Conservation (phyloP, 2,797 vertebrate genomes). For the Falco columbarius region DNA sequence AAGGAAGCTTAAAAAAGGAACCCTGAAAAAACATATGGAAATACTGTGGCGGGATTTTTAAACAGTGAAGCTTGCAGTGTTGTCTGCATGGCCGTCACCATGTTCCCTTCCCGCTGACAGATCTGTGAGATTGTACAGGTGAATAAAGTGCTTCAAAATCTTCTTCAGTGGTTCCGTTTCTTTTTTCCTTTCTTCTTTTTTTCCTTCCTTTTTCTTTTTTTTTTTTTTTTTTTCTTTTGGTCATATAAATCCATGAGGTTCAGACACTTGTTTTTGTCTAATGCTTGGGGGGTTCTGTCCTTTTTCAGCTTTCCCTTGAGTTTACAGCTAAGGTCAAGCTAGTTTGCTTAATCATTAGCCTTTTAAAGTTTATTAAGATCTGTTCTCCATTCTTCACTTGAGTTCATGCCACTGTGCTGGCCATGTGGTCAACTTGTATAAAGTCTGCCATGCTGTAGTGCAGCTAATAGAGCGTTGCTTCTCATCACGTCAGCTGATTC, state of each 20-base stretch:
- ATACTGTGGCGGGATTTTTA: not conserved
- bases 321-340: not conserved
- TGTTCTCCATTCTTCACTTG: not conserved
- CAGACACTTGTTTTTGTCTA: not conserved
- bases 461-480: not conserved
- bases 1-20: not conserved
- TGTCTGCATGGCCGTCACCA: not conserved
- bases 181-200: not conserved
- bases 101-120: not conserved
- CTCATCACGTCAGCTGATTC: not conserved
- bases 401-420: not conserved
- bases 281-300: not conserved
- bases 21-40: not conserved
- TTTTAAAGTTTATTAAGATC: not conserved
- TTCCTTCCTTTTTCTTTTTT: not conserved
- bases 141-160: slow-evolving; percentile 20
- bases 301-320: not conserved
- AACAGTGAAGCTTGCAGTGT: not conserved
- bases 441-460: not conserved
- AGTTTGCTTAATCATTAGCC: not conserved
- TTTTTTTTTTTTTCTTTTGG: not conserved
- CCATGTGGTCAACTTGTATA: fast-evolving
- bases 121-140: slow-evolving; percentile 35
- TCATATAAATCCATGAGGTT: not conserved
- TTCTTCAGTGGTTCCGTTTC: not conserved